phyloP scores from a whole-genome alignment of 2,888 invertebrate genomes.

The Gisinianus flammeolus region DNA sequence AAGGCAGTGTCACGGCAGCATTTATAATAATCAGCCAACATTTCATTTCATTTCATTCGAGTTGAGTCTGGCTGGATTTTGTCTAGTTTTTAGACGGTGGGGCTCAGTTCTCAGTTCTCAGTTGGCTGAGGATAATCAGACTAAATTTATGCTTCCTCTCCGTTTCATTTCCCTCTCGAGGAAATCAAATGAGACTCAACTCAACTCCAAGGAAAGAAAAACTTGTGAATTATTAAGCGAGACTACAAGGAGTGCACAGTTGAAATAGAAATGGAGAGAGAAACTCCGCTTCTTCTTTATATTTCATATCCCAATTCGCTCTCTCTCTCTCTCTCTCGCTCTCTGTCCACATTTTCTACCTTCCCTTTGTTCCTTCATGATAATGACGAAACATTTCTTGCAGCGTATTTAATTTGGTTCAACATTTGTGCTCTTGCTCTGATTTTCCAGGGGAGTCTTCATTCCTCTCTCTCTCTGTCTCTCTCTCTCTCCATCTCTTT shows the following conservation, averaged over 20 bases:
- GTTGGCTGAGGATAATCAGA: too few relatives aligned
- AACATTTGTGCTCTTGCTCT: not conserved
- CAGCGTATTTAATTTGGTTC: slow-evolving; percentile 6
- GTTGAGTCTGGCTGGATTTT: too few relatives aligned
- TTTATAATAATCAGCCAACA: not conserved
- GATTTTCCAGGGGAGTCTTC: not conserved
- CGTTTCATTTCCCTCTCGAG: not conserved
- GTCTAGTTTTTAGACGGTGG: too few relatives aligned
- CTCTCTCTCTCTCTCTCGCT: too few relatives aligned
- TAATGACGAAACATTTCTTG: not conserved
- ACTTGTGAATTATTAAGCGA: not conserved
- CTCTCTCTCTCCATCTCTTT: not conserved
- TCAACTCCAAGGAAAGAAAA: not conserved
- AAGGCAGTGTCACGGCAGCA: not conserved
- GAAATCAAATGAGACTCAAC: too few relatives aligned
- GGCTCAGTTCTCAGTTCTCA: too few relatives aligned
- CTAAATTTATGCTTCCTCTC: too few relatives aligned
- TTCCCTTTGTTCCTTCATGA: not conserved
- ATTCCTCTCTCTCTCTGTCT: not conserved
- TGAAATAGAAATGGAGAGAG: too few relatives aligned
- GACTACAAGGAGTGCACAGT: not conserved
- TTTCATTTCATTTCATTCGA: too few relatives aligned
- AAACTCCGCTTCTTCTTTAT: too few relatives aligned
- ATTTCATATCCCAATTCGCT: too few relatives aligned
- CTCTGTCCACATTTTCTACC: not conserved